Evolutionary conservation across 2,113 vertebrate species (phyloP).

Genomic region (Archilochus colubris): DNA sequence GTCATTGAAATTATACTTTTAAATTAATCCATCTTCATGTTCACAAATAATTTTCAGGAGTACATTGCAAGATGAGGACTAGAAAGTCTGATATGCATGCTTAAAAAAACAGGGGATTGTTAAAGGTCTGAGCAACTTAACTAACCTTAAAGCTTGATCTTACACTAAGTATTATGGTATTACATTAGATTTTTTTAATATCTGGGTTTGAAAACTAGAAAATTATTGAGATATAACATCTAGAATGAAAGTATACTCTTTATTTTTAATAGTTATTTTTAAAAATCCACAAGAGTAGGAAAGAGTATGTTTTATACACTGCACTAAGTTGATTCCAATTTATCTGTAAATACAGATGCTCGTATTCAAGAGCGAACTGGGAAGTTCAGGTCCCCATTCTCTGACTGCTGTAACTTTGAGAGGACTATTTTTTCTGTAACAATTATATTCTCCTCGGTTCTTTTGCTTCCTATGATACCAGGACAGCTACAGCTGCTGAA

Average conservation of each 20-base stretch:
- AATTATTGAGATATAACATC: not conserved
- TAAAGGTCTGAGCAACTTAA: conserved; percentile 1
- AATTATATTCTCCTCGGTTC: not conserved
- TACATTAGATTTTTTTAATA: not conserved
- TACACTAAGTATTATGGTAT: not conserved
- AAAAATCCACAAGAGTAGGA: not conserved
- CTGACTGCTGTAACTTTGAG: not conserved
- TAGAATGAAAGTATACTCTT: not conserved
- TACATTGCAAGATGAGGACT: not conserved
- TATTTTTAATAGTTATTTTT: not conserved
- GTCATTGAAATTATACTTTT: not conserved
- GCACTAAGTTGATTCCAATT: not conserved
- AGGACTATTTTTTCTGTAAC: not conserved
- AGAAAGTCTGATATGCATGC: not conserved
- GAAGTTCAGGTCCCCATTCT: not conserved
- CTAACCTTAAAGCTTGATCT: not conserved
- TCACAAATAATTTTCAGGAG: not conserved
- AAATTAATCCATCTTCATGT: not conserved
- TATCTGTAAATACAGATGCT: not conserved
- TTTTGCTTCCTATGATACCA: not conserved
- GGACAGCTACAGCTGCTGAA: not conserved
- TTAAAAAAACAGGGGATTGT: not conserved
- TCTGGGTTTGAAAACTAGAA: not conserved
- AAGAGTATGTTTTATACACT: not conserved
- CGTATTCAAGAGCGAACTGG: not conserved